phyloP scores from a whole-genome alignment of 1,140 invertebrate species.

The Trachymyrmex septentrionalis region DNA sequence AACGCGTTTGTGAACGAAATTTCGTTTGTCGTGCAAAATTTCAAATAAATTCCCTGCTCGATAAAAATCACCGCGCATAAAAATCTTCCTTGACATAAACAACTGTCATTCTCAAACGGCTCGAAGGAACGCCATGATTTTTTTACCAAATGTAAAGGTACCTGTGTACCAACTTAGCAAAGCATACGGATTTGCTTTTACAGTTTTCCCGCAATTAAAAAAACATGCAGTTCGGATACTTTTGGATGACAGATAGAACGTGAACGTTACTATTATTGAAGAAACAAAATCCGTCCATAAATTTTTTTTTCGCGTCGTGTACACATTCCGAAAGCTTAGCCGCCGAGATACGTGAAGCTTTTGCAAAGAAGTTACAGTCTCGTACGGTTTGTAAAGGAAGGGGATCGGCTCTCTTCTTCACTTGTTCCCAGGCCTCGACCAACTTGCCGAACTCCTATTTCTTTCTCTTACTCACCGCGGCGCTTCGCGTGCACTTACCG shows the following conservation, averaged over 20 bases:
- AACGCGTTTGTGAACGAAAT: no score
- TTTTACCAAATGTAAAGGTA: no score
- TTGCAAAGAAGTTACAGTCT: constrained; percentile 28
- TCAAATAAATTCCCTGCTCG: no score
- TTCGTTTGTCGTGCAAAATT: no score
- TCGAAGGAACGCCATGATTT: no score
- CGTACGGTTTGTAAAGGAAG: constrained; percentile 36
- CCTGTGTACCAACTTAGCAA: no score
- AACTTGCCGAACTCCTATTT: constrained; percentile 49
- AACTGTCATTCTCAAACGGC: no score
- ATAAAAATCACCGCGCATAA: no score
- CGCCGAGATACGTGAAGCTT: not conserved
- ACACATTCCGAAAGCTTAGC: not conserved
- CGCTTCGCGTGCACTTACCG: constrained; percentile 33
- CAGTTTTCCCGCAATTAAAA: no score
- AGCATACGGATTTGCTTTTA: no score
- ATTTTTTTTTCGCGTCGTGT: constrained; percentile 26
- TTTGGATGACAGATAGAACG: not conserved
- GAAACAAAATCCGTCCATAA: not conserved
- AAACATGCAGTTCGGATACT: no score
- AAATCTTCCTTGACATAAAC: no score
- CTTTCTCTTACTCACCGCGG: constrained; percentile 23
- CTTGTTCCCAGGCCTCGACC: constrained; percentile 22
- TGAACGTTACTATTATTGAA: not conserved
- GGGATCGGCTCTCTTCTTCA: constrained; percentile 24